Evolutionary conservation across 2,113 vertebrate genomes (phyloP).

Genomic region (Cyrtonyx montezumae): DNA sequence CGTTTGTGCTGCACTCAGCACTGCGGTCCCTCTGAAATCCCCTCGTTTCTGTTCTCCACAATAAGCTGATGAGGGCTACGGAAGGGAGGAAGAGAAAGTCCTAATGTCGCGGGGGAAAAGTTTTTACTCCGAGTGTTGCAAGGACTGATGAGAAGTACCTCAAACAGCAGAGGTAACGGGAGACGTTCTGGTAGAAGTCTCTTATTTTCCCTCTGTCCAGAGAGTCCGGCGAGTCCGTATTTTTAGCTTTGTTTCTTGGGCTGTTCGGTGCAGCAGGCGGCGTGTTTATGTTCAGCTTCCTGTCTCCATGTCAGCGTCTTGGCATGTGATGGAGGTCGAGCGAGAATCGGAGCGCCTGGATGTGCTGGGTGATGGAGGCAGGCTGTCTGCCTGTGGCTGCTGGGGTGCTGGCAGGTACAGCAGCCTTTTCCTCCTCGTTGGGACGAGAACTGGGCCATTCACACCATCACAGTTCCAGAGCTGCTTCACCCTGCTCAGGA

Average conservation of each 20-base stretch:
- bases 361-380: background rate
- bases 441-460: background rate
- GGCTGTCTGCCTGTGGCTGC: too few species aligned
- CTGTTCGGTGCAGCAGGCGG: background rate
- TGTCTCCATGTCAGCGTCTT: background rate
- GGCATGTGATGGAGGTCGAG: slow-evolving; percentile 16
- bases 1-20: fast-evolving
- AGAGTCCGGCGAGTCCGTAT: background rate
- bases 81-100: background rate
- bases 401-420: background rate
- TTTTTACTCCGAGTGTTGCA: background rate
- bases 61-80: fast-evolving
- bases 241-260: slow-evolving; percentile 5
- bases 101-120: fast-evolving
- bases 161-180: background rate
- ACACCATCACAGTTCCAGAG: background rate
- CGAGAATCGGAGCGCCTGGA: background rate
- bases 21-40: background rate
- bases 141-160: background rate
- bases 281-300: slow-evolving; percentile 47
- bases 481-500: background rate
- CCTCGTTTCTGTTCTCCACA: background rate
- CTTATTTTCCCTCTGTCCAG: fast-evolving
- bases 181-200: background rate
- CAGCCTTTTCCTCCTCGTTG: background rate